Evolutionary conservation across 2,113 vertebrate genomes (phyloP), one percentile per base, ranked within the genome.

Genomic region (Alexandromys fortis): DNA sequence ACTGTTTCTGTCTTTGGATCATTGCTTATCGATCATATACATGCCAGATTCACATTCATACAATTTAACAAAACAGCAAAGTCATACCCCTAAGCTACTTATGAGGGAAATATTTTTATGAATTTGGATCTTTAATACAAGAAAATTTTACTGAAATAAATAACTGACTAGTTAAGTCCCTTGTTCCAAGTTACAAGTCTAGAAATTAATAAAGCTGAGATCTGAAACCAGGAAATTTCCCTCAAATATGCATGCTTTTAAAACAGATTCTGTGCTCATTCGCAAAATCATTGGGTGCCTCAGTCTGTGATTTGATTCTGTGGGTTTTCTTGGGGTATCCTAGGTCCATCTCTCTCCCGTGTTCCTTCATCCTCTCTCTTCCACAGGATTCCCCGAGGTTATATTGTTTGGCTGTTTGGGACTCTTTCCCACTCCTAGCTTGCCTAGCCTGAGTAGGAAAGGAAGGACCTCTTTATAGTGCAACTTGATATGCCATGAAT

Each of bases 111-210:
- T 61, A 9, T 21, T 49, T 42, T 75, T 76, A 45, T 72, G 42
- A 4, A 7, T 58, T 65, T 28, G 58, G 7, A 78, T 86, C 49
- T 79, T 58, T 82, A 28, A 55, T 83, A 70, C 12, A 90, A 93
- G 12, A 38, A 49, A 92, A 19, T 49, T 19, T 49, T 55, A 79
- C 7, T 14, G 67, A 88, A 7, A 49, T 86, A 82, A 89, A 68
- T 63, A 92, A 73, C 16, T 30, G 24, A 45, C 65, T 47, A 47
- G 28, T 33, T 33, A 33, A 68, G 21, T 70, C 49, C 76, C 12
- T 58, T 72, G 3, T 5, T 3, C 13, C 45, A 52, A 8, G 0
- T 73, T 82, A 2, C 2, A 45, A 0, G 42, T 4, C 8, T 87
- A 6, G 26, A 85, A 72, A 70, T 67, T 28, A 1, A 5, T 78